Evolutionary conservation across 2,888 invertebrate species (phyloP), one percentile per base, ranked within the genome.

Genomic region (Macrostomum cliftonense): DNA sequence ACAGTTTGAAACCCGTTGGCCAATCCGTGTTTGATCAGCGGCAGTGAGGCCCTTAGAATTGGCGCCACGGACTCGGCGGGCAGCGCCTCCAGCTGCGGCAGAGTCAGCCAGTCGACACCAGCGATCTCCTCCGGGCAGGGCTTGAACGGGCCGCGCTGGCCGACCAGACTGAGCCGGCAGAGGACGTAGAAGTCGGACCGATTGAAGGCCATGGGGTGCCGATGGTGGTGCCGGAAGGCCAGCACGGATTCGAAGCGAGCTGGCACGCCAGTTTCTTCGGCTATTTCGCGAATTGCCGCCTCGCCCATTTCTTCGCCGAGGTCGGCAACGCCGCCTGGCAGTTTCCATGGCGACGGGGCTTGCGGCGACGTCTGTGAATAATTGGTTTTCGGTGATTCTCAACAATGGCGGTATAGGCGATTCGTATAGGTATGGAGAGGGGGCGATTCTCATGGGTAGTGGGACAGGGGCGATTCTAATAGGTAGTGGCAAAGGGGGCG

Each of bases 181-280:
- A 67, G 56, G 28, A 65, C 54, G 54, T 61, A 67, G 12, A 67
- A 49, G 50, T 67, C 67, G 9, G 67, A 67, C 14, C 67, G 58
- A 2, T 66, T 66, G 51, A 61, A 65, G 1, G 67, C 65, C 4
- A 57, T 58, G 4, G 64, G 64, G n/a, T 62, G 61, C 14, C 54
- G 45, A 48, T 66, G 67, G 46, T 65, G 65, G 47, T 67, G 65
- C 13, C 67, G 57, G 44, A 66, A 58, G 17, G 62, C 59, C 11
- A 67, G 52, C 13, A 67, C 54, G 1, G 64, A 64, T 28, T 55
- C 52, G 53, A 63, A 66, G 61, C 64, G 59, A 52, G 63, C 50
- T 55, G 57, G 51, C 2, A 67, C 53, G 20, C 65, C 65, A 1
- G 67, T 67, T 55, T 67, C 67, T 58, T 67, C 67, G 43, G 57